phyloP scores from a whole-genome alignment of 2,113 vertebrate genomes.

The Mesocricetus auratus region DNA sequence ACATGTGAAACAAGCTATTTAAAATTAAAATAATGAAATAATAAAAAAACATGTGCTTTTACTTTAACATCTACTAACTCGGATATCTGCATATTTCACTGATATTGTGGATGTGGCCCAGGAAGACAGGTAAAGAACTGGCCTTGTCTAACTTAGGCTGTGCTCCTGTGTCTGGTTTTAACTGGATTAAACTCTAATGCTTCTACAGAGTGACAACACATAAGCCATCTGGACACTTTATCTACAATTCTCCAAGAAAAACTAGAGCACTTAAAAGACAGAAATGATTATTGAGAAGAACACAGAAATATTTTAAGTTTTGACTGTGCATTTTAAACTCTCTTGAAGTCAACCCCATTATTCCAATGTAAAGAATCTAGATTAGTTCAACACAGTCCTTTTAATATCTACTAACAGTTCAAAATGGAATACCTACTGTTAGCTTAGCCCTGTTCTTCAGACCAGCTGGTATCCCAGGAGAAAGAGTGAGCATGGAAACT shows the following conservation, averaged over 20 bases:
- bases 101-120: background rate
- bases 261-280: conserved; percentile 7
- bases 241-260: conserved; percentile 38
- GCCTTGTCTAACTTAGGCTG: background rate
- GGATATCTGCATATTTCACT: background rate
- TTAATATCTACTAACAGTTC: conserved; percentile 67
- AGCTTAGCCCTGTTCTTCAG: conserved; percentile 68
- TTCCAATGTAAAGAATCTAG: conserved; percentile 22
- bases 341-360: background rate
- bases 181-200: background rate
- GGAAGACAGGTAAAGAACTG: background rate
- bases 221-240: background rate
- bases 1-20: no score
- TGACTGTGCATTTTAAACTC: conserved; percentile 31
- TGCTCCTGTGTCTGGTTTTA: background rate
- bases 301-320: conserved; percentile 61
- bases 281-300: conserved; percentile 25
- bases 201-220: background rate
- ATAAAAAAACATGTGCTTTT: background rate
- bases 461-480: conserved; percentile 71
- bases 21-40: no score
- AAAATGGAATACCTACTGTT: conserved; percentile 71
- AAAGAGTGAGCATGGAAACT: conserved; percentile 63
- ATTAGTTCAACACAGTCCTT: conserved; percentile 51
- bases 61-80: conserved; percentile 12